Conservation (phyloP, 1,140 invertebrate species). For the Wiebesia pumilae region DNA sequence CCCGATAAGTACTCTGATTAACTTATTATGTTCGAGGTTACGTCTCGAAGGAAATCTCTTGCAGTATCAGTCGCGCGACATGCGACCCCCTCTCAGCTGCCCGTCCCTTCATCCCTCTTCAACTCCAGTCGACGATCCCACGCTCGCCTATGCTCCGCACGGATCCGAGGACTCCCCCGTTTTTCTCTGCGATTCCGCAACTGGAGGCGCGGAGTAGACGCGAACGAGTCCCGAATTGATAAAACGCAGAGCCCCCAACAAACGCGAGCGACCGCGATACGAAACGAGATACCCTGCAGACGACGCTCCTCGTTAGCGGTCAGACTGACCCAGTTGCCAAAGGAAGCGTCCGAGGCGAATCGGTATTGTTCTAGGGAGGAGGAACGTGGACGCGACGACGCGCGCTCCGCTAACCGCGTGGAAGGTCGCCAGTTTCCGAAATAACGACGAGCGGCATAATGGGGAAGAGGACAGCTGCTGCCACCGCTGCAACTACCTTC, state of each 20-base stretch:
- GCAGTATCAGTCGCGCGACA: too few species aligned
- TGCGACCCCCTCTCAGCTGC: not conserved
- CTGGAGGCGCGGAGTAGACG: not conserved
- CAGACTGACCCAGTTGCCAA: constrained; percentile 62
- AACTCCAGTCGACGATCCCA: not conserved
- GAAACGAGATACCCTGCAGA: constrained; percentile 33
- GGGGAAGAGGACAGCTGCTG: constrained; percentile 8
- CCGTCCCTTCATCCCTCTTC: too few species aligned
- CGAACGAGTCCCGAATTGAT: constrained; percentile 14
- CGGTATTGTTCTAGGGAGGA: constrained; percentile 28
- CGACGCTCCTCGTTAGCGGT: constrained; percentile 58
- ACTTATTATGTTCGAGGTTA: not conserved
- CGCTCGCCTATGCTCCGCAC: not conserved
- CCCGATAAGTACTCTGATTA: not conserved
- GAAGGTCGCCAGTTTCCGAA: constrained; percentile 42
- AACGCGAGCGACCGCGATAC: not conserved
- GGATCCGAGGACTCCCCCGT: not conserved
- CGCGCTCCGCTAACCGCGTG: not conserved
- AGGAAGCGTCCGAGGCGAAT: constrained; percentile 56
- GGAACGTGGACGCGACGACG: constrained; percentile 9
- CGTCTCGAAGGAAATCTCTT: not conserved
- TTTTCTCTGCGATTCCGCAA: not conserved
- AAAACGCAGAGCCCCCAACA: not conserved
- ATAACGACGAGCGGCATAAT: constrained; percentile 49
- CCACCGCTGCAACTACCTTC: not conserved